Percentiles rank a stretch among this genome's conserved stretches.
Evolutionary conservation across 2,888 invertebrate genomes (phyloP).

Genomic region (Anagyrus pseudococci): DNA sequence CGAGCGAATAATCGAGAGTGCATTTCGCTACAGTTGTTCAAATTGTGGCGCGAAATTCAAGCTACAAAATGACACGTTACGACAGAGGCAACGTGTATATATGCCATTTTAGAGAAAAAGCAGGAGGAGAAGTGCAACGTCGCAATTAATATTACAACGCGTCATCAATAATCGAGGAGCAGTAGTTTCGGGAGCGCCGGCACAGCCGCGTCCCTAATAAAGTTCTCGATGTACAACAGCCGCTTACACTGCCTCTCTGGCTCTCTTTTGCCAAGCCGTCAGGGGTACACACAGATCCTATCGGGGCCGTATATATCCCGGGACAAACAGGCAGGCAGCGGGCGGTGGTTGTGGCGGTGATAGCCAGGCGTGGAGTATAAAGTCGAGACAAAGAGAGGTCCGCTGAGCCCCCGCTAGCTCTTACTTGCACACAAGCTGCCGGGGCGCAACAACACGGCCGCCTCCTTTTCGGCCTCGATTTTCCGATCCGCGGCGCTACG

Average conservation of each 20-base stretch:
- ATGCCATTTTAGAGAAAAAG: too few species aligned
- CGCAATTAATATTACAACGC: slow-evolving; percentile 20
- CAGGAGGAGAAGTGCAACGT: slow-evolving; percentile 19
- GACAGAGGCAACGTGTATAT: too few species aligned
- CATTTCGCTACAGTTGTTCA: too few species aligned
- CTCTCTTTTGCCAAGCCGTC: too few species aligned
- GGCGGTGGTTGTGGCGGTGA: neutral
- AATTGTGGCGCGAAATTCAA: too few species aligned
- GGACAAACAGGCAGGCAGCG: slow-evolving; percentile 4
- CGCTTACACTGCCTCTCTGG: too few species aligned
- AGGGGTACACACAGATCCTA: slow-evolving; percentile 13
- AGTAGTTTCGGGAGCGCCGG: neutral
- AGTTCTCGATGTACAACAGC: slow-evolving; percentile 1
- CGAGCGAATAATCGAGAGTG: too few species aligned
- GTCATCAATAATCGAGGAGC: slow-evolving; percentile 23
- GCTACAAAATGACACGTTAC: too few species aligned
- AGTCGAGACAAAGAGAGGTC: slow-evolving; percentile 10
- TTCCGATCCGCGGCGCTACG: too few species aligned
- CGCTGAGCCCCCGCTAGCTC: too few species aligned
- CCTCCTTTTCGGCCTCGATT: slow-evolving; percentile 15
- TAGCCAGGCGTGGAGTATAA: slow-evolving; percentile 9
- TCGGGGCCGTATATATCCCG: slow-evolving; percentile 17
- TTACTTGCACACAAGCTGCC: too few species aligned
- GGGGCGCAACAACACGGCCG: too few species aligned
- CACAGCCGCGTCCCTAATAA: slow-evolving; percentile 6